Conservation (phyloP, 2,113 vertebrate species). For the Electrona antarctica region DNA sequence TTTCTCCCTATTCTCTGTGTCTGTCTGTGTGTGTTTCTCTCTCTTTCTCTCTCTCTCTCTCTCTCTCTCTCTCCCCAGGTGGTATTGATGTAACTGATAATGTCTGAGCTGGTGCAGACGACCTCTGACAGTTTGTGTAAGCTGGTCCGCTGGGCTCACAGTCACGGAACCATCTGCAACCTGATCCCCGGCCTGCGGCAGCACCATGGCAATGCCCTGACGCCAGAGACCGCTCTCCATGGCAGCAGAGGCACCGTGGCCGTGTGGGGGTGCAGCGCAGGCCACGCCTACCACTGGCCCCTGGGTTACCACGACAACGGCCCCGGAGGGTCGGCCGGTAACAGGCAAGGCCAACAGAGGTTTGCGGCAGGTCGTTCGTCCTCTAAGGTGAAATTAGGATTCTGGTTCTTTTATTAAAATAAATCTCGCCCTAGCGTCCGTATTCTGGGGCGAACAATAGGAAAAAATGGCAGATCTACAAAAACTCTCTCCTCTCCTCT, state of each 20-base stretch:
- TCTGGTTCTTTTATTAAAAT: neutral
- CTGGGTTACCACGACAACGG: constrained; percentile 45
- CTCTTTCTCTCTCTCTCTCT: neutral
- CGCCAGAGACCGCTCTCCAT: neutral
- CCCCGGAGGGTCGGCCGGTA: neutral
- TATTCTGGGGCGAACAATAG: too few relatives aligned
- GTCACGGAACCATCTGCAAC: constrained; percentile 91
- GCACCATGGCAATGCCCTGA: constrained; percentile 78
- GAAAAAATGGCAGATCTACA: too few relatives aligned
- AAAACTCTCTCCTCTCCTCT: too few relatives aligned
- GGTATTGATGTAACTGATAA: neutral
- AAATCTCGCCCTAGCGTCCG: too few relatives aligned
- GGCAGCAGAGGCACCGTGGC: constrained; percentile 47
- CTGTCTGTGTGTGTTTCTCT: neutral
- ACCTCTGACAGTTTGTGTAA: constrained; percentile 88
- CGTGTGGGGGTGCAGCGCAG: constrained; percentile 88
- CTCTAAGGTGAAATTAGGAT: constrained; percentile 20
- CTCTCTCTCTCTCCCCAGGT: neutral
- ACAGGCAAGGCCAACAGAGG: constrained; percentile 25
- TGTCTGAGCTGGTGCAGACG: constrained; percentile 27
- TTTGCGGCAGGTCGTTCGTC: neutral
- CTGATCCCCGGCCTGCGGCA: constrained; percentile 91
- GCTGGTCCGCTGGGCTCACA: constrained; percentile 93
- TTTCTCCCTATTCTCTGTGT: too few relatives aligned
- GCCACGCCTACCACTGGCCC: constrained; percentile 92